phyloP scores from a whole-genome alignment of 1,140 invertebrate genomes.

The Goniozus legneri region DNA sequence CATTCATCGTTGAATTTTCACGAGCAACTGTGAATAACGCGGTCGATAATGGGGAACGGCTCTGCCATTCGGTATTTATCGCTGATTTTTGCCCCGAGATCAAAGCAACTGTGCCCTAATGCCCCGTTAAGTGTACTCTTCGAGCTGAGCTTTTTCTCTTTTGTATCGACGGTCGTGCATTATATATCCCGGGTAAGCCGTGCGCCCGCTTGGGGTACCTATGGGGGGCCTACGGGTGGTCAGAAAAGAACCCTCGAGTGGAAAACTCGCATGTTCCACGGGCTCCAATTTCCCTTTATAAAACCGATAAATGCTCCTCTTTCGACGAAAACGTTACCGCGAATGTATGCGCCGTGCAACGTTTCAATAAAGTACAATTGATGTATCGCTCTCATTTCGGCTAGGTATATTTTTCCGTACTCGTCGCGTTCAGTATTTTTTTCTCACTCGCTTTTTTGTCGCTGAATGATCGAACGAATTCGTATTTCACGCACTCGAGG shows the following conservation, averaged over 20 bases:
- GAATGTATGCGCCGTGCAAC: too few relatives aligned
- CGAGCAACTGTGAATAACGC: neutral
- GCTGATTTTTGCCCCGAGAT: slow-evolving; percentile 30
- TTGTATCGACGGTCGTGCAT: slow-evolving; percentile 1
- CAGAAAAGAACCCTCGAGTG: slow-evolving; percentile 6
- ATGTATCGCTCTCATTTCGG: too few relatives aligned
- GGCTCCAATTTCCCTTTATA: slow-evolving; percentile 3
- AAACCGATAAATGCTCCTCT: neutral
- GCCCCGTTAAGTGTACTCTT: slow-evolving; percentile 24
- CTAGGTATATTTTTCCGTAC: too few relatives aligned
- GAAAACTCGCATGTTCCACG: slow-evolving; percentile 6
- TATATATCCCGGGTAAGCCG: neutral
- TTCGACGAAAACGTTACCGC: too few relatives aligned
- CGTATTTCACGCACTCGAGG: too few relatives aligned
- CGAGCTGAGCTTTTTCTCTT: slow-evolving; percentile 16
- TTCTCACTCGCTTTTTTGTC: too few relatives aligned
- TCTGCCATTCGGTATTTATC: slow-evolving; percentile 24
- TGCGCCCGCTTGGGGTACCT: neutral
- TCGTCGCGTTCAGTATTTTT: too few relatives aligned
- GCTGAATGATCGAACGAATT: too few relatives aligned
- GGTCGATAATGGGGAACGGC: neutral
- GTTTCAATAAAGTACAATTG: too few relatives aligned
- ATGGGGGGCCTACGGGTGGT: neutral
- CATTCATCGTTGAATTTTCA: neutral
- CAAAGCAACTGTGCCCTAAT: slow-evolving; percentile 27